Conservation (phyloP, 2,797 vertebrate species). For the Rousettus madagascariensis region DNA sequence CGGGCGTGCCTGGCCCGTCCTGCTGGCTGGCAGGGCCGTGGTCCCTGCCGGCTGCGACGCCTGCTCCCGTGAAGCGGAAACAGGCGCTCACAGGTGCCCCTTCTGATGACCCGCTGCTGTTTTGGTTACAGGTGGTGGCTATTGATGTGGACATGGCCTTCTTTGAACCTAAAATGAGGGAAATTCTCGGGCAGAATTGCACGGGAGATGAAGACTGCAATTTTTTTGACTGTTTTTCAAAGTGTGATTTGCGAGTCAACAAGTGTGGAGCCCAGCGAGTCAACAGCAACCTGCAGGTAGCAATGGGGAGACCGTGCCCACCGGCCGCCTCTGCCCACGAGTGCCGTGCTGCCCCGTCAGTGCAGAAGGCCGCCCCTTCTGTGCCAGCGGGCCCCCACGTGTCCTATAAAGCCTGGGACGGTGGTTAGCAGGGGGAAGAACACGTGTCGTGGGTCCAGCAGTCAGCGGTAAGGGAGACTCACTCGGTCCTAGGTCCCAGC, state of each 20-base stretch:
- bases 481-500: accelerated
- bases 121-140: conserved; percentile 92
- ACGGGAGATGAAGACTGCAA: conserved; percentile 94
- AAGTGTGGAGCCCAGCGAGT: conserved; percentile 89
- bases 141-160: conserved; percentile 99
- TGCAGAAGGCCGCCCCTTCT: neutral
- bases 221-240: conserved; percentile 98
- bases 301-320: neutral
- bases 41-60: too few species aligned
- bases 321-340: accelerated
- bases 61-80: accelerated
- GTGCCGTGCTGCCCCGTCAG: accelerated
- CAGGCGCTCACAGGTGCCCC: accelerated
- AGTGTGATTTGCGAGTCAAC: conserved; percentile 87
- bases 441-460: neutral
- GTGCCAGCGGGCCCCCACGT: accelerated
- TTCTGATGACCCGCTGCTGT: neutral
- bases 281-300: conserved; percentile 97
- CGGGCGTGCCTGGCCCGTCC: accelerated
- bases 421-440: neutral
- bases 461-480: neutral
- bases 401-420: neutral
- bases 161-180: conserved; percentile 98
- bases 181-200: conserved; percentile 97
- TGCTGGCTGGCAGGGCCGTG: neutral